Base-by-base conservation (phyloP, 2,797 vertebrate species). In the Pteropus rufus region DNA sequence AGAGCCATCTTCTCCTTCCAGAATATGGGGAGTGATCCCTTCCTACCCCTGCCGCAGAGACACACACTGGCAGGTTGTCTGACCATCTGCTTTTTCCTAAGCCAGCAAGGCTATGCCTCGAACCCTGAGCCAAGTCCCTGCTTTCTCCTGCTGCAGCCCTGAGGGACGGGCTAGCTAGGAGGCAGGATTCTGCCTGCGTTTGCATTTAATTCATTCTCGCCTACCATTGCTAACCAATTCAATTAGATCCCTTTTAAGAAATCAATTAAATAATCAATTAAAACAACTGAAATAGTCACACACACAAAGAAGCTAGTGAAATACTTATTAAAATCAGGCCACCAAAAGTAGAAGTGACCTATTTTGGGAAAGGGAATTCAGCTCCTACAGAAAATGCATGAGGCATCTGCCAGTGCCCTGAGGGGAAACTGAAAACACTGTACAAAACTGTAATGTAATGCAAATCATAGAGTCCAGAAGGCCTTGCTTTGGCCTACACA, bases 201-300 rank as follows among this genome's bases (percentile, higher is more conserved):
- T 82, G 85, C 67, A 29, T 93, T 95, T 94, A 92, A 56, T 96
- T 90, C 93, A 80, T 95, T 69, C 34, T 16, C 24, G 80, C 52
- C 62, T 69, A 92, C 86, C 64, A 34, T 70, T 41, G 36, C 89
- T 80, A 96, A 96, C 96, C 95, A 89, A 94, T 96, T 91, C 83
- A 95, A 96, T 97, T 96, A 96, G 87, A 76, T 97, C 72, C 44
- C 73, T 97, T 93, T 94, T 87, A 95, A 93, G 76, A 97, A 97
- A 97, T 97, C 97, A 92, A 97, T 97, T 98, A 97, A 95, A 82
- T 94, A 95, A 97, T 97, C 97, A 96, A 76, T 96, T 97, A 95
- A 98, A 97, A 93, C 92, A 97, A 82, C 91, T 26, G 93, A 91
- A 97, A 94, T 88, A 88, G 70, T 70, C 54, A 16, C 39, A 64